Conservation (phyloP, 2,113 vertebrate species). For the Syngnathus typhle region DNA sequence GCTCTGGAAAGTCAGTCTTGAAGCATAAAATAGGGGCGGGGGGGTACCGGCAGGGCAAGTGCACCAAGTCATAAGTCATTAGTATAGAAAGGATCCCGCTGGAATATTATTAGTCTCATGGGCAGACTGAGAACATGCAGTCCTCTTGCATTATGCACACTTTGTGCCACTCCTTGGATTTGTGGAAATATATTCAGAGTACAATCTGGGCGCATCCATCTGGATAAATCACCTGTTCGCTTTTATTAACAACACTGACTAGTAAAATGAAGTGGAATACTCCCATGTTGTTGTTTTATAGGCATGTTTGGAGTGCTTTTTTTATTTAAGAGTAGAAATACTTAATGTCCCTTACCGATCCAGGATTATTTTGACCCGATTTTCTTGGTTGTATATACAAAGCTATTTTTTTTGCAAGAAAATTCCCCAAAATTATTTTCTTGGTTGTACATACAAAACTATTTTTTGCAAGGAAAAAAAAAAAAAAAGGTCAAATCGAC, state of each 20-base stretch:
- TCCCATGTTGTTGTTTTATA: not conserved
- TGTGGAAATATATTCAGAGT: conserved; percentile 22
- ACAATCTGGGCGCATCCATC: conserved; percentile 24
- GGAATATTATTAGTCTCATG: conserved; percentile 23
- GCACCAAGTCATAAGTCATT: conserved; percentile 31
- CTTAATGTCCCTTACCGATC: not conserved
- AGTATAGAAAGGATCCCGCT: conserved; percentile 16
- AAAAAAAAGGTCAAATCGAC: too few species aligned
- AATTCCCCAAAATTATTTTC: too few species aligned
- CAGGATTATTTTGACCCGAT: too few species aligned
- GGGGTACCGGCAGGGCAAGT: conserved; percentile 14
- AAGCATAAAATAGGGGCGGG: not conserved
- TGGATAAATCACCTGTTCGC: conserved; percentile 5
- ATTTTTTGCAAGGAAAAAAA: too few species aligned
- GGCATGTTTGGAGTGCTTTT: not conserved
- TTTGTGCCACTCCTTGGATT: not conserved
- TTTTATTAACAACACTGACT: conserved; percentile 1
- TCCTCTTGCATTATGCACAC: conserved; percentile 24
- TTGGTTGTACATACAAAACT: too few species aligned
- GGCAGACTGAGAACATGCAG: conserved; percentile 22
- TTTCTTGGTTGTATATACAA: too few species aligned
- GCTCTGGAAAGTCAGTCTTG: not conserved
- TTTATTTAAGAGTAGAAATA: not conserved
- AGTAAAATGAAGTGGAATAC: conserved; percentile 2
- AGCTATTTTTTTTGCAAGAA: too few species aligned